phyloP scores from a whole-genome alignment of 2,797 vertebrate genomes.

The Epinephelus malabaricus region DNA sequence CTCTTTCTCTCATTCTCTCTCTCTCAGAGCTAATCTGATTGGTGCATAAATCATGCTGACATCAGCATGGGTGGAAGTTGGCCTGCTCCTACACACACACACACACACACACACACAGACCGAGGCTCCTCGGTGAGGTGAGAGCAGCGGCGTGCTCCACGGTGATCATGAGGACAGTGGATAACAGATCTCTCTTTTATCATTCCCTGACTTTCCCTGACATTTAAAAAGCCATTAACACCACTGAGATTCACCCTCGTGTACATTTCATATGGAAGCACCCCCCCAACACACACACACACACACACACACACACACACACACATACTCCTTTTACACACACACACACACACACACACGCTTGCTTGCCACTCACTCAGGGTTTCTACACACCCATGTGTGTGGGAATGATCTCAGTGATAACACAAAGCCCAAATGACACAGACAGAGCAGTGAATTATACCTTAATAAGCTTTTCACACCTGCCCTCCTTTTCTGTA shows the following conservation, averaged over 20 bases:
- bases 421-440: constrained; percentile 79
- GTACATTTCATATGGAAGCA: constrained; percentile 82
- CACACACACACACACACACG: constrained; percentile 26
- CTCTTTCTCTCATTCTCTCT: constrained; percentile 63
- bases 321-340: constrained; percentile 35
- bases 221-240: constrained; percentile 92
- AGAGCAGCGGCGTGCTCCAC: constrained; percentile 60
- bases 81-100: constrained; percentile 61
- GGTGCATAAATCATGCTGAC: constrained; percentile 87
- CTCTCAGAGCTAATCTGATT: constrained; percentile 80
- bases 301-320: constrained; percentile 14
- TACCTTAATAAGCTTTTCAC: constrained; percentile 81
- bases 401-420: constrained; percentile 69
- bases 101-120: constrained; percentile 22
- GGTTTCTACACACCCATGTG: constrained; percentile 37
- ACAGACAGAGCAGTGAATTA: constrained; percentile 80
- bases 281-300: constrained; percentile 48
- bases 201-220: constrained; percentile 90
- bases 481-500: constrained; percentile 62
- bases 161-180: constrained; percentile 86
- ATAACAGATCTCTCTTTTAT: constrained; percentile 90
- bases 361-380: constrained; percentile 64
- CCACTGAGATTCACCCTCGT: constrained; percentile 80
- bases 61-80: constrained; percentile 82
- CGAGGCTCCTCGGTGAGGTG: constrained; percentile 56